Evolutionary conservation across 1,140 invertebrate genomes (phyloP).

Genomic region (Dendroctonus valens): DNA sequence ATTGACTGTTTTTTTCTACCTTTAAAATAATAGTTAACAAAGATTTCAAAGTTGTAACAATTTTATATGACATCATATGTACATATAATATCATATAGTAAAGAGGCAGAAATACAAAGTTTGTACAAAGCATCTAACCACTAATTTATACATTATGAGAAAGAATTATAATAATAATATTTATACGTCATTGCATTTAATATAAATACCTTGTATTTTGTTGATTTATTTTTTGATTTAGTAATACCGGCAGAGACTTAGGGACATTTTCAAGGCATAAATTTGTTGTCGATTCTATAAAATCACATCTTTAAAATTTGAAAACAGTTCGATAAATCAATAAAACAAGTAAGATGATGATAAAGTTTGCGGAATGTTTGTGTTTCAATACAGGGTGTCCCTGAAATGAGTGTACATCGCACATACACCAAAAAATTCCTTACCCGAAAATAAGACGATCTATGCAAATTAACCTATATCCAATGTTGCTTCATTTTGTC

Average conservation of each 20-base stretch:
- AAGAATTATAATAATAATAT: conserved; percentile 12
- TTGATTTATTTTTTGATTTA: not conserved
- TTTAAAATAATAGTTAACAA: conserved; percentile 22
- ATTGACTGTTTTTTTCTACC: conserved; percentile 27
- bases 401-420: too few relatives aligned
- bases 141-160: conserved; percentile 20
- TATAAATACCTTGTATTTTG: conserved; percentile 21
- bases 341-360: not conserved
- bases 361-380: not conserved
- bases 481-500: too few relatives aligned
- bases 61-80: conserved; percentile 6
- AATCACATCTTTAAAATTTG: not conserved
- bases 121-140: not conserved
- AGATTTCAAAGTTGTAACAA: conserved; percentile 26
- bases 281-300: not conserved
- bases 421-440: too few relatives aligned
- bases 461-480: too few relatives aligned
- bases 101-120: conserved; percentile 25
- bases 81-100: conserved; percentile 21
- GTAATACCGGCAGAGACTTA: too few relatives aligned
- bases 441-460: too few relatives aligned
- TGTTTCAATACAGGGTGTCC: not conserved
- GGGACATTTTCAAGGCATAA: too few relatives aligned
- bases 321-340: not conserved
- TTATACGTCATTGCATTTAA: not conserved